phyloP scores from a whole-genome alignment of 2,888 invertebrate species.

The Tipula vernalis region DNA sequence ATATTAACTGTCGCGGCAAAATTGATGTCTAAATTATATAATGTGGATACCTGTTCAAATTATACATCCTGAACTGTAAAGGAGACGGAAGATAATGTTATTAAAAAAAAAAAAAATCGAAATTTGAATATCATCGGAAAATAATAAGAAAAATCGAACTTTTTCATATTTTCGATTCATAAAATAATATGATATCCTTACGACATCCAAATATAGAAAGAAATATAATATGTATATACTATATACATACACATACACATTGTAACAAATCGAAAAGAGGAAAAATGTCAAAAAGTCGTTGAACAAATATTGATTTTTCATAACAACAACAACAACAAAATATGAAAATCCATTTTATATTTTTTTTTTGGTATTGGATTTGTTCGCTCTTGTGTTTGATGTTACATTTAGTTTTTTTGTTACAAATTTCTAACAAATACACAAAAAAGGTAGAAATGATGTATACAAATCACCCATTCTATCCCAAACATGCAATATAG shows the following conservation, averaged over 20 bases:
- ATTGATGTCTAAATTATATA: background rate
- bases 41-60: background rate
- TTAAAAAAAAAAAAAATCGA: background rate
- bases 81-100: background rate
- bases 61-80: background rate
- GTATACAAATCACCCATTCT: background rate
- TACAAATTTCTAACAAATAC: background rate
- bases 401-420: background rate
- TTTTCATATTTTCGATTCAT: background rate
- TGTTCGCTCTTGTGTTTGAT: background rate
- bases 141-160: background rate
- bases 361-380: background rate
- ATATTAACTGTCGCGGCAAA: background rate
- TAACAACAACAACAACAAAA: background rate
- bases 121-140: background rate
- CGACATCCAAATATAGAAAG: background rate
- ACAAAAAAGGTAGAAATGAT: background rate
- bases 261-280: background rate
- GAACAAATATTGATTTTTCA: background rate
- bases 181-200: background rate
- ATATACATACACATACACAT: background rate
- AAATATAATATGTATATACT: background rate
- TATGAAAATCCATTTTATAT: background rate
- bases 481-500: too few relatives aligned
- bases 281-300: background rate